phyloP scores from a whole-genome alignment of 2,888 invertebrate genomes.

The Pristionchus arcanus region DNA sequence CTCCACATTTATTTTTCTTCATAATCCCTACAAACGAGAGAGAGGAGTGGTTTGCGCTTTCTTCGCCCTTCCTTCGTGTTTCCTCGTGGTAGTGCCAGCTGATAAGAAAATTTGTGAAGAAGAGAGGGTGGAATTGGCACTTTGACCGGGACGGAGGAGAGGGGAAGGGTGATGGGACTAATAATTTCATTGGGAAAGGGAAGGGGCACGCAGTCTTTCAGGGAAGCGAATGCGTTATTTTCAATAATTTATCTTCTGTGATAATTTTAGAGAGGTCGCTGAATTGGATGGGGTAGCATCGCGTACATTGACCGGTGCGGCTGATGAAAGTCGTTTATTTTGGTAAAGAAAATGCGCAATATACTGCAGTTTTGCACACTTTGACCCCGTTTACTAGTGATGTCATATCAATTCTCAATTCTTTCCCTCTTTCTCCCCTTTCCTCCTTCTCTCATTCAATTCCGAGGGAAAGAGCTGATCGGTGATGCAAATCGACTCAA shows the following conservation, averaged over 20 bases:
- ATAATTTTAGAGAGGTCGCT: too few relatives aligned
- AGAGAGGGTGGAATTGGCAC: constrained; percentile 23
- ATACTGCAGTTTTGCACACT: neutral
- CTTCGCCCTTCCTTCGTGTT: neutral
- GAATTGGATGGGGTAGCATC: neutral
- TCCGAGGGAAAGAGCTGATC: too few relatives aligned
- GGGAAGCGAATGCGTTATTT: too few relatives aligned
- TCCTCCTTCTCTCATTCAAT: too few relatives aligned
- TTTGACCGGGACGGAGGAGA: neutral
- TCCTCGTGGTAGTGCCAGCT: constrained; percentile 12
- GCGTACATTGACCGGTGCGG: neutral
- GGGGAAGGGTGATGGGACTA: neutral
- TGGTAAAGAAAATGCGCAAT: neutral
- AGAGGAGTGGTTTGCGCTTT: neutral
- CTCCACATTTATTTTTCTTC: neutral
- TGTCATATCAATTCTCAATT: too few relatives aligned
- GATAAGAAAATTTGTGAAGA: neutral
- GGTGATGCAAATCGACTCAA: too few relatives aligned
- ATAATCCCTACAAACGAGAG: neutral
- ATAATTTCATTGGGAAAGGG: neutral
- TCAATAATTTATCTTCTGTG: too few relatives aligned
- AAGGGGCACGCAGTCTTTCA: neutral
- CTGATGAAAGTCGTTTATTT: neutral
- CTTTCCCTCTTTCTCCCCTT: too few relatives aligned
- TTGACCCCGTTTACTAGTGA: neutral